Base-by-base conservation (phyloP, 2,797 vertebrate genomes). In the Enteromius viviparus region DNA sequence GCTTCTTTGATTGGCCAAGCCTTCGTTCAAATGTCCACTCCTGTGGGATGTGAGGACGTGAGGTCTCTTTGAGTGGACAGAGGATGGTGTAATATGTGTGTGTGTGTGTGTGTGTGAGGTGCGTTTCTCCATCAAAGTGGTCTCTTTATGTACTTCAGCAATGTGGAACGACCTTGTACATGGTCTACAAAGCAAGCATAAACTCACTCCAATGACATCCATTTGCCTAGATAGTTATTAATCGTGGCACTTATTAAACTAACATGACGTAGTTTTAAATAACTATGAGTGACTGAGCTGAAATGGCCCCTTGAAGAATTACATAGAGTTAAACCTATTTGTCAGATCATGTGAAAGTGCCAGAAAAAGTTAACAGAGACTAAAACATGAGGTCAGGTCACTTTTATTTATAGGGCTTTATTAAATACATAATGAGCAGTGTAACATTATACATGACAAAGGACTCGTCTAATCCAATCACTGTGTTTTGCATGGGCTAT, bases 1-100 rank as follows among this genome's bases (percentile, higher is more conserved):
- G 51, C 23, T 53, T 89, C 87, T 90, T 94, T 93, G 88, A 93
- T 84, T 82, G 78, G 55, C 53, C 85, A 84, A 65, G 81, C 84
- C 89, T 51, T 58, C 75, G 26, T 32, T 37, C 40, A 82, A 60
- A 93, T 71, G 37, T 82, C 87, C 15, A 58, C 32, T 15, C 84
- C 69, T 37, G 45, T 82, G 80, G 60, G 75, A 87, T 37, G 26
- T 70, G 47, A 62, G 76, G 69, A 87, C 83, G 77, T 88, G 87
- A 80, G 82, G 86, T 76, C 64, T 81, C 29, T 86, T 76, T 85
- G 71, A 55, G 17, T 84, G 71, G 83, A 87, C 82, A 74, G 85
- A 85, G 81, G 81, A 84, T 83, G 34, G 69, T 70, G 81, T 77
- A 87, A 69, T 40, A 65, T 66, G 45, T 83, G 47, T 83, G 83